Conservation (phyloP, 2,888 invertebrate species). For the Pachydiplax longipennis region DNA sequence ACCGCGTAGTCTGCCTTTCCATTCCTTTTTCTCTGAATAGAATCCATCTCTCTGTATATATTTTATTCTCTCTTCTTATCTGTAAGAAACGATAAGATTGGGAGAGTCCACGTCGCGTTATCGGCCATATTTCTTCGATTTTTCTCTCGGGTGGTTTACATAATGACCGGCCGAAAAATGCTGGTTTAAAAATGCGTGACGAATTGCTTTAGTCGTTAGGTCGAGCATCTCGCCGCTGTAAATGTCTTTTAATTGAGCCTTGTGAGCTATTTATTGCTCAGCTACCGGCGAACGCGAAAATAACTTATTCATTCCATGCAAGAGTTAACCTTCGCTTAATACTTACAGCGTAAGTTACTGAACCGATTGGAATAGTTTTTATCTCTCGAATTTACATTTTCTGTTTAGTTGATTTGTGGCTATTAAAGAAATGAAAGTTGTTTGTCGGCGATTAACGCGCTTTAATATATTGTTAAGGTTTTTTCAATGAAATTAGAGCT, state of each 20-base stretch:
- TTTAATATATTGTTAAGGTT: too few species aligned
- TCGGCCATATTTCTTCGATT: not conserved
- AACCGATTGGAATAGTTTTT: too few species aligned
- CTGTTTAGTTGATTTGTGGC: too few species aligned
- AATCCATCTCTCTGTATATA: not conserved
- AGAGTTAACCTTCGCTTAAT: too few species aligned
- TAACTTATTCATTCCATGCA: not conserved
- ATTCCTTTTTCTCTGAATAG: not conserved
- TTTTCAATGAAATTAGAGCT: too few species aligned
- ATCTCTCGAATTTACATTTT: too few species aligned
- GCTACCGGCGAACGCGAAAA: not conserved
- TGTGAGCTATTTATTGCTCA: not conserved
- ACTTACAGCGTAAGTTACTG: too few species aligned
- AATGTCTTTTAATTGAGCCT: not conserved
- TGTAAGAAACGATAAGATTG: not conserved
- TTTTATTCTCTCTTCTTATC: not conserved
- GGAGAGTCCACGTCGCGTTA: not conserved
- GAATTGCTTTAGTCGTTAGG: not conserved
- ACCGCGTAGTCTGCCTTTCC: not conserved
- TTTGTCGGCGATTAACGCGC: too few species aligned
- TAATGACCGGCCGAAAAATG: not conserved
- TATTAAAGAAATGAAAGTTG: too few species aligned
- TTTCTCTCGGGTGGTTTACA: not conserved
- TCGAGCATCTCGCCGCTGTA: not conserved
- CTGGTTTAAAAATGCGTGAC: not conserved